These are phyloP conservation scores for Lepidochitona cinerea DNA, from an alignment of 2,888 invertebrate genomes.

Conservation along the genomic window DNA sequence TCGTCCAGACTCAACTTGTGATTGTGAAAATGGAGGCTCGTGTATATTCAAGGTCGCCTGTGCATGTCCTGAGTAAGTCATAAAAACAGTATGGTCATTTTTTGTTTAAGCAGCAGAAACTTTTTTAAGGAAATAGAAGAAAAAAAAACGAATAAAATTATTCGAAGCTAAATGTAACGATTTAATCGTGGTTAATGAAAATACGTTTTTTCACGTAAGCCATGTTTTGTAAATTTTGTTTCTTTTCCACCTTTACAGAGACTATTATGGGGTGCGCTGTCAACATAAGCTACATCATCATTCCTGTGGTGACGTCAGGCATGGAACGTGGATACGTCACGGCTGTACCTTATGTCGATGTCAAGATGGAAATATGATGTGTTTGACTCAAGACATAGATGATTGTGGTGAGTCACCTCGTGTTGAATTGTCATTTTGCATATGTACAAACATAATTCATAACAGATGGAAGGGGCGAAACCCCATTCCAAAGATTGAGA, in stretches of 20 bases:
- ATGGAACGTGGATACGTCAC: background rate
- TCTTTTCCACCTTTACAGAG: background rate
- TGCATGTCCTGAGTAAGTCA: background rate
- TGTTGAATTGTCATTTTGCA: no score
- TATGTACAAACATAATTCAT: no score
- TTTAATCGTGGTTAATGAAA: background rate
- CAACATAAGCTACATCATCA: conserved; percentile 3
- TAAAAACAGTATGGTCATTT: background rate
- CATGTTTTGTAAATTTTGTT: background rate
- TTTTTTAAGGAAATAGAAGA: no score
- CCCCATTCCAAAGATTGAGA: no score
- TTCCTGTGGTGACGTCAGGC: background rate
- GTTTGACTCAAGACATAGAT: background rate
- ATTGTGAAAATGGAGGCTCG: background rate
- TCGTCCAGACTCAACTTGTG: no score
- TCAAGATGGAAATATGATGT: conserved; percentile 1
- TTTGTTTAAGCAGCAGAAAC: no score
- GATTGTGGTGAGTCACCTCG: conserved; percentile 7
- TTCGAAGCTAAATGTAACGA: background rate
- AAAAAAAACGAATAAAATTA: background rate
- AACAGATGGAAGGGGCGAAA: no score
- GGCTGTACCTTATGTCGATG: conserved; percentile 8
- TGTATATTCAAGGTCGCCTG: background rate
- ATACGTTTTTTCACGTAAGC: background rate
- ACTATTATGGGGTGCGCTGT: conserved; percentile 2